A percentile compares a stretch with the other conserved stretches of the same genome.
phyloP scores from a whole-genome alignment of 2,888 invertebrate genomes.

The Oscheius sp. region DNA sequence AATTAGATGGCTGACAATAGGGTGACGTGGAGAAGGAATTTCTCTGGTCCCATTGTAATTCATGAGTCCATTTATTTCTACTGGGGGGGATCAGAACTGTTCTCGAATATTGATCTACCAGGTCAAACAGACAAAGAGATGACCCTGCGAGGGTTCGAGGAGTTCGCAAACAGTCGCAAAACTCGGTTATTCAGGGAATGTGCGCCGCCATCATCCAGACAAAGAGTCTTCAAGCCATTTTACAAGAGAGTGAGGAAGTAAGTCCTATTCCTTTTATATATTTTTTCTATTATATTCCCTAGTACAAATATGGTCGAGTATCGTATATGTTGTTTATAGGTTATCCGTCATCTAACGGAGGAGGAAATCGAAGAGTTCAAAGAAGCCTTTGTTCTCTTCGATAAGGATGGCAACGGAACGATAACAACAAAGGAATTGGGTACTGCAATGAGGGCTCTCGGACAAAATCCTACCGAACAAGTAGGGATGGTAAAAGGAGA shows the following conservation, averaged over 20 bases:
- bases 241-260: constrained; percentile 44
- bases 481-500: too few species aligned
- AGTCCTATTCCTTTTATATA: not conserved
- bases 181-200: constrained; percentile 39
- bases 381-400: constrained; percentile 52
- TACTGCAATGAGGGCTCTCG: constrained; percentile 51
- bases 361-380: constrained; percentile 54
- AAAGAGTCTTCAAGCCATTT: constrained; percentile 49
- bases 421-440: constrained; percentile 55
- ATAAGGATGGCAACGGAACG: constrained; percentile 55
- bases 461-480: constrained; percentile 57
- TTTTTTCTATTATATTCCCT: too few species aligned
- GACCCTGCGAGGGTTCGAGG: constrained; percentile 26
- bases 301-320: too few species aligned
- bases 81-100: too few species aligned
- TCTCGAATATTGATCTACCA: not conserved
- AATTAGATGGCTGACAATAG: too few species aligned
- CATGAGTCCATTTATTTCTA: too few species aligned
- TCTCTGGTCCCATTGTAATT: too few species aligned
- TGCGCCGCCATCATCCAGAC: constrained; percentile 43
- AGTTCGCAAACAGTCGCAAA: constrained; percentile 22
- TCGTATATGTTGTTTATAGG: too few species aligned
- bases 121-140: constrained; percentile 19
- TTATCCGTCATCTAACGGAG: constrained; percentile 47
- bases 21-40: too few species aligned